These are phyloP conservation scores for Itoplectis maculator DNA, from an alignment of 2,888 invertebrate genomes.

Conservation along the genomic window DNA sequence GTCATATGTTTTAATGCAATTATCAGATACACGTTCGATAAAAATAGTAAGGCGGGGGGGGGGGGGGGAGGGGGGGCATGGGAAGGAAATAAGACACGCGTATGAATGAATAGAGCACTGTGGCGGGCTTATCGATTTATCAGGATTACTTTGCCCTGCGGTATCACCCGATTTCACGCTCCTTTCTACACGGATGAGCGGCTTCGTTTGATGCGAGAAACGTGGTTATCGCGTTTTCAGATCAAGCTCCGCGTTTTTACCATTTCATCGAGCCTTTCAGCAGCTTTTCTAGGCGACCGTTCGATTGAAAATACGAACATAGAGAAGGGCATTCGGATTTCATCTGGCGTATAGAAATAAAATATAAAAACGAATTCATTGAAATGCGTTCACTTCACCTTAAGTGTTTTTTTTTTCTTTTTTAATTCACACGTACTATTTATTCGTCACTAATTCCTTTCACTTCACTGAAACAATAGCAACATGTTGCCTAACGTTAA, in stretches of 20 bases:
- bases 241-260: background rate
- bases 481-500: background rate
- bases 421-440: background rate
- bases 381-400: background rate
- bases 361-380: background rate
- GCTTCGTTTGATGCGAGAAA: slow-evolving; percentile 49
- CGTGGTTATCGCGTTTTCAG: slow-evolving; percentile 32
- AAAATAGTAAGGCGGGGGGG: slow-evolving; percentile 68
- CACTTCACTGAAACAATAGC: background rate
- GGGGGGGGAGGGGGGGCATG: no score
- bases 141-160: slow-evolving; percentile 36
- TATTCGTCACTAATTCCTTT: background rate
- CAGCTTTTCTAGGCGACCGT: slow-evolving; percentile 28
- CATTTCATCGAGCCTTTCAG: slow-evolving; percentile 12
- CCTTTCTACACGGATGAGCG: slow-evolving; percentile 36
- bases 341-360: background rate
- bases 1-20: slow-evolving; percentile 60
- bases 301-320: slow-evolving; percentile 24
- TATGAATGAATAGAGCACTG: slow-evolving; percentile 49
- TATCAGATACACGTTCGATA: slow-evolving; percentile 52
- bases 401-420: background rate
- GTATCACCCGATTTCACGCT: slow-evolving; percentile 21
- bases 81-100: slow-evolving; percentile 59
- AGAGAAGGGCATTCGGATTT: background rate
- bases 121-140: slow-evolving; percentile 42